Conservation (phyloP, 2,113 vertebrate species). For the Triplophysa tibetana region DNA sequence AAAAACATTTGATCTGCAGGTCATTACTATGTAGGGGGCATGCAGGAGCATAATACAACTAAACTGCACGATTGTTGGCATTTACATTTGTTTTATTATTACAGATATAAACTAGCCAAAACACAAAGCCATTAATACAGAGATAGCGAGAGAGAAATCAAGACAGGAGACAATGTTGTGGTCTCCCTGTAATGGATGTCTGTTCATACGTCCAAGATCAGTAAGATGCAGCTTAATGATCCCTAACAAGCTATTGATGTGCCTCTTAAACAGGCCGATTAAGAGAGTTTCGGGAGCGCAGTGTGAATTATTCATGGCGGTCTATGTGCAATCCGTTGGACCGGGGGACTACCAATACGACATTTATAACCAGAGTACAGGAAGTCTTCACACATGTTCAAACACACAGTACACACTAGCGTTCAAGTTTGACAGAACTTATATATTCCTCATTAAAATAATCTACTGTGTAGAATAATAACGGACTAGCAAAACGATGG, state of each 20-base stretch:
- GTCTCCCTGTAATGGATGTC: conserved; percentile 49
- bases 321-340: conserved; percentile 57
- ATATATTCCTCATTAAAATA: too few species aligned
- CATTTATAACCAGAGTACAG: conserved; percentile 22
- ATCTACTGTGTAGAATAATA: too few species aligned
- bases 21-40: not conserved
- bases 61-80: not conserved
- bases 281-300: conserved; percentile 56
- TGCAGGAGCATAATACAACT: not conserved
- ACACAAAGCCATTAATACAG: not conserved
- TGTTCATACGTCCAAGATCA: conserved; percentile 32
- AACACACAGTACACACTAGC: not conserved
- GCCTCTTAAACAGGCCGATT: conserved; percentile 63
- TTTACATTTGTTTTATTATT: not conserved
- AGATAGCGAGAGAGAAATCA: not conserved
- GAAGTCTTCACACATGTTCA: not conserved
- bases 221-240: conserved; percentile 58
- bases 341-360: conserved; percentile 22
- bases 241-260: conserved; percentile 57
- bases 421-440: too few species aligned
- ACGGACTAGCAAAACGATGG: too few species aligned
- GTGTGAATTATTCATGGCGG: conserved; percentile 70
- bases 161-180: conserved; percentile 18
- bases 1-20: not conserved
- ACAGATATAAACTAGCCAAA: not conserved